Evolutionary conservation across 2,113 vertebrate genomes (phyloP).

Genomic region (Papio anubis): DNA sequence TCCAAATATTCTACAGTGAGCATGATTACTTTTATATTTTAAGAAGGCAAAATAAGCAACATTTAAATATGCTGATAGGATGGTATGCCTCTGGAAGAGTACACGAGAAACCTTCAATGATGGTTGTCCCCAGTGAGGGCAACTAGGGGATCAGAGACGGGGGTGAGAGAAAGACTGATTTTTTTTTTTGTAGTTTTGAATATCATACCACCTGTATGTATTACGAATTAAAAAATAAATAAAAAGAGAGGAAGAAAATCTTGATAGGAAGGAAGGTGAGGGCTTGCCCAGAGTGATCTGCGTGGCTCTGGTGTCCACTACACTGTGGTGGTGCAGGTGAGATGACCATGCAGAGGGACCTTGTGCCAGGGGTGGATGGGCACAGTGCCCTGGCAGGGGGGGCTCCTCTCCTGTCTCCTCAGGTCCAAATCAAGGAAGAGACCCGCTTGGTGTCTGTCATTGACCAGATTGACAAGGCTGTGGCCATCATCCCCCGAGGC

Average conservation of each 20-base stretch:
- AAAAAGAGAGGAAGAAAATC: background rate
- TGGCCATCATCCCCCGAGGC: constrained; percentile 90
- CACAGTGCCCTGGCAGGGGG: background rate
- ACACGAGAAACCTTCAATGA: background rate
- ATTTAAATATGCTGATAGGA: background rate
- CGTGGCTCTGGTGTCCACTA: background rate
- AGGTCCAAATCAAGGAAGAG: constrained; percentile 91
- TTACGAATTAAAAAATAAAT: constrained; percentile 4
- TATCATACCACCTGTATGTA: background rate
- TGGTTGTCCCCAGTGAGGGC: background rate
- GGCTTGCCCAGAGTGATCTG: background rate
- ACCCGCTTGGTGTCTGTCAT: constrained; percentile 87
- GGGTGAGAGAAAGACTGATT: background rate
- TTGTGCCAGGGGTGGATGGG: background rate
- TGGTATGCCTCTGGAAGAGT: background rate
- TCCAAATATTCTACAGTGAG: background rate
- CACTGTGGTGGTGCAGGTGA: background rate
- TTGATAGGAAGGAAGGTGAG: background rate
- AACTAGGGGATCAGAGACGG: background rate
- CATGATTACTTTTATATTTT: constrained; percentile 22
- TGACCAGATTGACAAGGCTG: constrained; percentile 90
- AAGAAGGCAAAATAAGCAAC: constrained; percentile 25
- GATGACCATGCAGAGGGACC: background rate
- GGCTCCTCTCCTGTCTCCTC: background rate
- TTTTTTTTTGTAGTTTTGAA: background rate